A percentile compares a stretch with the other conserved stretches of the same genome.
Conservation (phyloP, 2,113 vertebrate genomes). For the Cygnus buccinator region DNA sequence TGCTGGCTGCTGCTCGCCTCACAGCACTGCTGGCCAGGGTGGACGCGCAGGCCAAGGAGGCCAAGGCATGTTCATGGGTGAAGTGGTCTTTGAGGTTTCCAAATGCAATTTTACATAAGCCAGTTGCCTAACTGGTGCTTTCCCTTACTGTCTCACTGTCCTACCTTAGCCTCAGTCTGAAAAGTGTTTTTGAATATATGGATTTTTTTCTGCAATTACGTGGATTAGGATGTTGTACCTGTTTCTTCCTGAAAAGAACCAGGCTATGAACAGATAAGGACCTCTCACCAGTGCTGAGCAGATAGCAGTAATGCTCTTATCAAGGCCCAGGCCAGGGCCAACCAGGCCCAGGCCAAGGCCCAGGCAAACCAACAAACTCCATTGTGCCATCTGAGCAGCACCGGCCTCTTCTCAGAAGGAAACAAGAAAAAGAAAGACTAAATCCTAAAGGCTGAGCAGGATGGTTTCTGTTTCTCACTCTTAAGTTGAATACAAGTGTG, state of each 20-base stretch:
- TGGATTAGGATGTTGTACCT: background rate
- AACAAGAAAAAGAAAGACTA: background rate
- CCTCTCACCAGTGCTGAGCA: background rate
- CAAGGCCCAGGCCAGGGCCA: background rate
- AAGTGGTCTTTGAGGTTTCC: background rate
- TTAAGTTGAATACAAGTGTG: background rate
- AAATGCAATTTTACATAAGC: background rate
- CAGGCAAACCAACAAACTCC: background rate
- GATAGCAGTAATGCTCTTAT: background rate
- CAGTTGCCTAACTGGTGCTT: background rate
- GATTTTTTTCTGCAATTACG: background rate
- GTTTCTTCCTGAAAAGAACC: background rate
- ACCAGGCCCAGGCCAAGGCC: background rate
- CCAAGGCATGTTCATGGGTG: background rate
- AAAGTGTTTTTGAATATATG: background rate
- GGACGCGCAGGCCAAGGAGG: background rate
- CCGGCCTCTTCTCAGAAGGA: background rate
- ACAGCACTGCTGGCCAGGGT: background rate
- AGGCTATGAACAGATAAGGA: background rate
- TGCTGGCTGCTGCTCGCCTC: background rate
- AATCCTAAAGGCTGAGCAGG: background rate
- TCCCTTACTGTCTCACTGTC: background rate
- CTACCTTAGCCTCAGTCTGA: background rate
- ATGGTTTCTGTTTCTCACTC: background rate
- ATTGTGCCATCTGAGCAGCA: background rate